Conservation (phyloP, 1,140 invertebrate species). For the Ceratosolen fusciceps region DNA sequence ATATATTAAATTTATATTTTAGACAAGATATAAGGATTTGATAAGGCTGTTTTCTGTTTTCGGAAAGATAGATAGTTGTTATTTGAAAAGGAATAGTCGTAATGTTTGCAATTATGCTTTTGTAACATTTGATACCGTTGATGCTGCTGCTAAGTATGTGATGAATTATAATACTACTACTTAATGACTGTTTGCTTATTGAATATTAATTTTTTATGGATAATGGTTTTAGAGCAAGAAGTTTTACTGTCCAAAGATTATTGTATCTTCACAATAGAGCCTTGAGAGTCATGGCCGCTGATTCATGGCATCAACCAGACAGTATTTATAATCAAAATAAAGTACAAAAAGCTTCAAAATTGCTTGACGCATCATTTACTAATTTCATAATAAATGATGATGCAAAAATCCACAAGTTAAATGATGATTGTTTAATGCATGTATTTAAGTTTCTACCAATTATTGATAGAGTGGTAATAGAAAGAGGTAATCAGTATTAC, state of each 20-base stretch:
- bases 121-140: slow-evolving; percentile 59
- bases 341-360: slow-evolving; percentile 36
- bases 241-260: slow-evolving; percentile 55
- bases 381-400: slow-evolving; percentile 52
- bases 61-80: slow-evolving; percentile 64
- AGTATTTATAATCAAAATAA: slow-evolving; percentile 60
- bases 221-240: slow-evolving; percentile 57
- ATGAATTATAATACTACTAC: background rate
- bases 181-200: slow-evolving; percentile 15
- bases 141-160: slow-evolving; percentile 60
- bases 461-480: slow-evolving; percentile 61
- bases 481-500: slow-evolving; percentile 58
- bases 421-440: slow-evolving; percentile 66
- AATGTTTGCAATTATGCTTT: slow-evolving; percentile 67
- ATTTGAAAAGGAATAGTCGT: slow-evolving; percentile 59
- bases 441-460: slow-evolving; percentile 65
- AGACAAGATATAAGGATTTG: slow-evolving; percentile 65
- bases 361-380: slow-evolving; percentile 12
- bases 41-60: slow-evolving; percentile 60
- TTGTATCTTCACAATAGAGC: slow-evolving; percentile 64
- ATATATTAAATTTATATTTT: slow-evolving; percentile 42
- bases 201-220: background rate
- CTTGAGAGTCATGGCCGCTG: slow-evolving; percentile 62
- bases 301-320: slow-evolving; percentile 69
- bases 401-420: slow-evolving; percentile 60